phyloP scores from a whole-genome alignment of 2,888 invertebrate genomes.

The Paralinhomoeus sp. region DNA sequence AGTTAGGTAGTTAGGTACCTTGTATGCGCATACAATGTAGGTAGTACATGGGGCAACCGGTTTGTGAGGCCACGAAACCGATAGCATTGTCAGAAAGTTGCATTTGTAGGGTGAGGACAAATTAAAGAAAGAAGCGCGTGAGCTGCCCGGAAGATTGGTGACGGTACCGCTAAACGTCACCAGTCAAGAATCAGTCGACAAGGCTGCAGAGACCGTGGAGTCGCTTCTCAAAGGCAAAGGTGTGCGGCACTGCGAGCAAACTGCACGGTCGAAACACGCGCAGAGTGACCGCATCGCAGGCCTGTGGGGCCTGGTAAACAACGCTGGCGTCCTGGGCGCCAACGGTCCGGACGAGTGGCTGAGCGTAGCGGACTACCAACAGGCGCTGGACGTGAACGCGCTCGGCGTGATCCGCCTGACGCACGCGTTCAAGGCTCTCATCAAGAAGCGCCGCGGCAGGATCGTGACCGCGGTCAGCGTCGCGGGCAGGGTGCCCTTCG shows the following conservation, averaged over 20 bases:
- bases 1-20: no score
- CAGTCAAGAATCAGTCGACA: conserved; percentile 41
- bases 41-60: no score
- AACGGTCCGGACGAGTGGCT: conserved; percentile 79
- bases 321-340: conserved; percentile 59
- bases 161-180: conserved; percentile 49
- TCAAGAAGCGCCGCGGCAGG: conserved; percentile 23
- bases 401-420: conserved; percentile 37
- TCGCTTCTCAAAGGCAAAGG: conserved; percentile 9
- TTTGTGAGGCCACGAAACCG: no score
- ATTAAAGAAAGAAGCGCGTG: conserved; percentile 24
- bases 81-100: no score
- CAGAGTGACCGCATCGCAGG: no score
- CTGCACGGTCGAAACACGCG: no score
- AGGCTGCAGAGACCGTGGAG: conserved; percentile 42
- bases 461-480: conserved; percentile 28
- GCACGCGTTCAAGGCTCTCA: conserved; percentile 16
- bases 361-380: conserved; percentile 49
- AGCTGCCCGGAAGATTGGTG: conserved; percentile 29
- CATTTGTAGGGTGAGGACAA: conserved; percentile 38
- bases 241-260: no score
- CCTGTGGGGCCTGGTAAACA: conserved; percentile 69
- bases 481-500: conserved; percentile 24
- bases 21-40: no score
- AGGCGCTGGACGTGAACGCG: conserved; percentile 47